These are phyloP conservation scores for Pristionchus arcanus DNA, from an alignment of 2,888 invertebrate genomes.

Conservation along the genomic window DNA sequence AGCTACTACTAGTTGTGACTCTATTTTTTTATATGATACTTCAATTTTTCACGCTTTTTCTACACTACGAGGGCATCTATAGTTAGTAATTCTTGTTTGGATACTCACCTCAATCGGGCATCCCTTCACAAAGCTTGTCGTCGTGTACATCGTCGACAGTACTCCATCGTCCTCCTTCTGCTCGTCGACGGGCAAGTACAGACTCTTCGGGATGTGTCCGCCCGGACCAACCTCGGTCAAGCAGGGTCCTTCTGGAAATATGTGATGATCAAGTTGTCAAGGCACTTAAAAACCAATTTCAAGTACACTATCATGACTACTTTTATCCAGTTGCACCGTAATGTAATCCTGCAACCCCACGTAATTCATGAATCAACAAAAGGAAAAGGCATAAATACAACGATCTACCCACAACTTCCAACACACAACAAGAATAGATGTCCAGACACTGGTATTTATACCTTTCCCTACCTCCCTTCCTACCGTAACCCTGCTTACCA, in stretches of 20 bases:
- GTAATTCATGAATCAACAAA: no score
- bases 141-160: constrained; percentile 81
- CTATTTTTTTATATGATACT: no score
- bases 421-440: no score
- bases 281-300: background rate
- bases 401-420: no score
- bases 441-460: no score
- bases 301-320: background rate
- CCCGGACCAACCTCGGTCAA: constrained; percentile 83
- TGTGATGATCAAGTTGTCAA: no score
- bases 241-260: constrained; percentile 83
- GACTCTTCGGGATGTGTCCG: constrained; percentile 90
- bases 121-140: constrained; percentile 80
- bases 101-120: constrained; percentile 81
- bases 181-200: constrained; percentile 86
- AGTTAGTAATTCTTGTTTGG: no score
- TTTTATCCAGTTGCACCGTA: background rate
- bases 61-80: no score
- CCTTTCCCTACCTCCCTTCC: constrained; percentile 57
- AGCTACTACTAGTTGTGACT: no score
- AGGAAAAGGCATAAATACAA: no score
- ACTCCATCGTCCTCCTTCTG: constrained; percentile 79
- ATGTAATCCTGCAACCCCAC: no score
- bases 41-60: no score
- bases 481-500: constrained; percentile 85